Evolutionary conservation across 2,797 vertebrate genomes (phyloP).

Genomic region (Dendrocincla tyrannina): DNA sequence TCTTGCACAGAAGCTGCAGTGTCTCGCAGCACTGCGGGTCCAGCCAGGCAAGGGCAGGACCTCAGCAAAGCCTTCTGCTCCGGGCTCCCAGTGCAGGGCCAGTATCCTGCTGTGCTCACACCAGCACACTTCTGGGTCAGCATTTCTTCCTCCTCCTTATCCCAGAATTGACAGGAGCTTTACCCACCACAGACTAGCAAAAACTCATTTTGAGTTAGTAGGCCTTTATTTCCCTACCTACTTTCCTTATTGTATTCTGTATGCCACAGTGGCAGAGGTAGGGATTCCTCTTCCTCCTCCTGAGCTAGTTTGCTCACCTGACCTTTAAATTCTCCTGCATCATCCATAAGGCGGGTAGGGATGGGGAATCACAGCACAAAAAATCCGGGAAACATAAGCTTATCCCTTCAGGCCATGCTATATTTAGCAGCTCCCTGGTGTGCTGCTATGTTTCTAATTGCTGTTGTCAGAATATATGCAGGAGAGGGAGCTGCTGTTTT

Average conservation of each 20-base stretch:
- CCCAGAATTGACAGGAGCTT: not conserved
- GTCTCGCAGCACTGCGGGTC: not conserved
- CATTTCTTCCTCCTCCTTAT: not conserved
- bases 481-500: conserved; percentile 10
- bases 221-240: not conserved
- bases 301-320: not conserved
- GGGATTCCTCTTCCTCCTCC: not conserved
- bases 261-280: not conserved
- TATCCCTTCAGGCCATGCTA: conserved; percentile 3
- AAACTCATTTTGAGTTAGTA: not conserved
- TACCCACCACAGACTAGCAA: not conserved
- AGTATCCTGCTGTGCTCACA: not conserved
- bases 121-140: not conserved
- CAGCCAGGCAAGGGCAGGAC: not conserved
- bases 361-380: not conserved
- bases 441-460: not conserved
- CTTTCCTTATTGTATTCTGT: not conserved
- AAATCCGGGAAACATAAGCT: not conserved
- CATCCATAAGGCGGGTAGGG: not conserved
- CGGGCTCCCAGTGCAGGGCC: not conserved
- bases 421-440: conserved; percentile 24
- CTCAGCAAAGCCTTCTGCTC: not conserved
- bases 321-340: not conserved
- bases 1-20: not conserved
- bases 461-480: not conserved